phyloP scores from a whole-genome alignment of 2,888 invertebrate species.

The Tachina fera region DNA sequence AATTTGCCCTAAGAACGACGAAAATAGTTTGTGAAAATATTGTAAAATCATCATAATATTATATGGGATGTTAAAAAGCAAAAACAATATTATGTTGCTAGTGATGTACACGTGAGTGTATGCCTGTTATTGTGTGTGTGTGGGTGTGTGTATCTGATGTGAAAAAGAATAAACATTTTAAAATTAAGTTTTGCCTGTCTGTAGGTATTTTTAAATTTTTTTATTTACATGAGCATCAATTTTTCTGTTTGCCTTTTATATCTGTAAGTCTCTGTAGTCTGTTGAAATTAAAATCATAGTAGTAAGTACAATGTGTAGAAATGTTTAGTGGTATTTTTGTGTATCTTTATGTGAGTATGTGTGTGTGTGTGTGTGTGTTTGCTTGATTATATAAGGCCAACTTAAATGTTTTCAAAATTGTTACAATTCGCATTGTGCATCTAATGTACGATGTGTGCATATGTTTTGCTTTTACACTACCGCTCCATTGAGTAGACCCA shows the following conservation, averaged over 20 bases:
- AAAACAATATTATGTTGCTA: not conserved
- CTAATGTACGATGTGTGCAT: too few species aligned
- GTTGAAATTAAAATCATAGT: too few species aligned
- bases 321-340: not conserved
- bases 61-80: conserved; percentile 13
- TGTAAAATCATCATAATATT: conserved; percentile 43
- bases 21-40: conserved; percentile 45
- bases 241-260: conserved; percentile 25
- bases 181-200: conserved; percentile 8
- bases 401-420: too few species aligned
- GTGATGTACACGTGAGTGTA: not conserved
- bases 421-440: too few species aligned
- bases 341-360: not conserved
- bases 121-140: not conserved
- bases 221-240: conserved; percentile 6
- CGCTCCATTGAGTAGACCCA: too few species aligned
- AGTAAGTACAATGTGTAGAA: not conserved
- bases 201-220: not conserved
- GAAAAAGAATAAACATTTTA: conserved; percentile 48
- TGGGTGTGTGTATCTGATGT: not conserved
- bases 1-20: conserved; percentile 30
- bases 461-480: too few species aligned
- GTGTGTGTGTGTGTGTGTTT: conserved; percentile 13
- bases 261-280: conserved; percentile 18
- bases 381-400: not conserved